Base-by-base conservation (phyloP, 2,113 vertebrate genomes). In the Indicator maculatus region DNA sequence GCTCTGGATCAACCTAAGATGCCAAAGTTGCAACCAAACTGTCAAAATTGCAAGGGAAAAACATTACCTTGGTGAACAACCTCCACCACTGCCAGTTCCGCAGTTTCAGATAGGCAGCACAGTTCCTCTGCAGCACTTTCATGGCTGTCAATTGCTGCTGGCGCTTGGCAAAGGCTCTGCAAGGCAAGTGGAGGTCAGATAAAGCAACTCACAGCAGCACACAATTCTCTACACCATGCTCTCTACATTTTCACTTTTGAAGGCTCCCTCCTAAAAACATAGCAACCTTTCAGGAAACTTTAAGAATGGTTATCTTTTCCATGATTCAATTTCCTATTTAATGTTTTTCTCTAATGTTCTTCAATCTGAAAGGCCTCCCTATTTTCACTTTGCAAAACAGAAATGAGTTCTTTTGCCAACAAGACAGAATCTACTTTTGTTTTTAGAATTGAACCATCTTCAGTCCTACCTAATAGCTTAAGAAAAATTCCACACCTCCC, bases 21-120 rank as follows among this genome's bases (percentile, higher is more conserved):
- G 30, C 79, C 85, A 33, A 78, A 83, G 55, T 61, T 38, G 18
- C 39, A 93, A 59, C 21, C 8, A 28, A 65, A 71, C 19, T 39
- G 21, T 28, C 39, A 66, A 79, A 84, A 75, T 3, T 56, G 45
- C 17, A 69, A 59, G 13, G n/a, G 31, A 80, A 55, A 78, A 87
- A 10, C 4, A 58, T 61, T 95, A 99, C 99, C 98, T 99, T 99
- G 70, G 99, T 99, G 97, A 99, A 99, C 45, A 99, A 97, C n/a
- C 99, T 98, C 99, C 99, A 99, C 99, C 99, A 99, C 63, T 99
- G 99, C 99, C 99, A 99, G 98, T 99, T 99, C 44, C 99, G 97
- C 83, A 99, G 98, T 94, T 99, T 99, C 77, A 99, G 96, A 94
- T 99, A 99, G n/a, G 99, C 99, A 3, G 99, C 99, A 17, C 99